Base-by-base conservation (phyloP, 92 coral and sea anemone species). In the Desmophyllum pertusum region DNA sequence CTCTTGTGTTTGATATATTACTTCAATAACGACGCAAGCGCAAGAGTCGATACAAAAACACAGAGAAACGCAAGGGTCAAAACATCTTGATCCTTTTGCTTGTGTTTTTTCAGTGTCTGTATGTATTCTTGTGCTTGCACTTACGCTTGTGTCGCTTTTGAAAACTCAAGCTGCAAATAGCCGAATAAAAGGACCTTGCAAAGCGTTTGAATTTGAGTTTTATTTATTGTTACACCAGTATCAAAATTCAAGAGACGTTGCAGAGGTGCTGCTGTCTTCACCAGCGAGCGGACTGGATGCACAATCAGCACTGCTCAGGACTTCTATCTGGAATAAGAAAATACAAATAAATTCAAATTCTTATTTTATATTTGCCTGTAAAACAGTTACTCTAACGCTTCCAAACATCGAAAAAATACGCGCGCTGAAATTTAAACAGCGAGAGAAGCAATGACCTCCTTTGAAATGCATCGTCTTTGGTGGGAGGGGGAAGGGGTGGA, bases 231-330 rank as follows among this genome's bases (percentile, higher is more conserved):
- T 13, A 62, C 11, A 76, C 29, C 7, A 10, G 38, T 19, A 15
- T 63, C 76, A 82, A 82, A 82, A 82, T 6, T 82, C 73, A 6
- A 82, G 31, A 40, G 79, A 53, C 19, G 27, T 82, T 2, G 79
- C 43, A 25, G 71, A 39, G 53, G 19, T 70, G 55, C 71, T 48
- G 43, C 42, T 27, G 31, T 82, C 79, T 73, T 25, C 61, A 17
- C 70, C 37, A 29, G 43, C 13, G 42, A 19, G 29, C 59, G 59
- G 78, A 73, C 79, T 73, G 53, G 79, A 75, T 23, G 80, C 83
- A 41, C 89, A n/a, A 33, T 70, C 77, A 64, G 78, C 76, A 67
- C 80, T 67, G 65, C 84, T 80, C 72, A 70, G 70, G 46, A 74
- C 86, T 67, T 89, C 83, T 17, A 83, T 74, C 92, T 89, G 38